These are phyloP conservation scores for Drosophila antonietae DNA, from an alignment of 2,888 invertebrate genomes.

Conservation along the genomic window DNA sequence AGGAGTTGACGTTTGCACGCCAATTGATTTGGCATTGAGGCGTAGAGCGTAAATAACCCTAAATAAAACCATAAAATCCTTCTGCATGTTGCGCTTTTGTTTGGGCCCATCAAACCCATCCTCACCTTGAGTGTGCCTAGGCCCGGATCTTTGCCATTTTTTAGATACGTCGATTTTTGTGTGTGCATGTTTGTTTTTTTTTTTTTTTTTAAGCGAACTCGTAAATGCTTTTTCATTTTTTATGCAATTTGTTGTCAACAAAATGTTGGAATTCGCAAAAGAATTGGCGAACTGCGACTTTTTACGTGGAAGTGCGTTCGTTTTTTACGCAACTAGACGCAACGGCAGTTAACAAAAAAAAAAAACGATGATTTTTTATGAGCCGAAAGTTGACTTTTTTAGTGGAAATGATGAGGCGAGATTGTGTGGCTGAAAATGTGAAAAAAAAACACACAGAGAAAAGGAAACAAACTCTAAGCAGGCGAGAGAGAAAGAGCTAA, in stretches of 20 bases:
- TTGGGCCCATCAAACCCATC: conserved; percentile 44
- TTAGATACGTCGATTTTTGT: not conserved
- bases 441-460: conserved; percentile 14
- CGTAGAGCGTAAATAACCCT: conserved; percentile 76
- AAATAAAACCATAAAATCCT: conserved; percentile 84
- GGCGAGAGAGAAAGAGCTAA: not conserved
- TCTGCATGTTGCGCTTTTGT: conserved; percentile 77
- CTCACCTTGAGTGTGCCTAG: conserved; percentile 59
- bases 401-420: conserved; percentile 47
- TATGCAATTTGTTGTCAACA: conserved; percentile 75
- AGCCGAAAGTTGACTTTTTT: conserved; percentile 70
- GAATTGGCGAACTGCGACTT: conserved; percentile 9
- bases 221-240: conserved; percentile 68
- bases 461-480: not conserved
- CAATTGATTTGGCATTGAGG: conserved; percentile 78
- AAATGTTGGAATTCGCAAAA: not conserved
- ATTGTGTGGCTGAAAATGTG: conserved; percentile 7
- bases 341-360: conserved; percentile 31
- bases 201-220: conserved; percentile 64
- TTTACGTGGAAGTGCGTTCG: conserved; percentile 58
- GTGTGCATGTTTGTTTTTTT: conserved; percentile 22
- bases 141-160: conserved; percentile 15
- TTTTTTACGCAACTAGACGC: conserved; percentile 76
- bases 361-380: conserved; percentile 46
- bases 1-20: conserved; percentile 73